Conservation (phyloP, 2,113 vertebrate species). For the Ptyas mucosa region DNA sequence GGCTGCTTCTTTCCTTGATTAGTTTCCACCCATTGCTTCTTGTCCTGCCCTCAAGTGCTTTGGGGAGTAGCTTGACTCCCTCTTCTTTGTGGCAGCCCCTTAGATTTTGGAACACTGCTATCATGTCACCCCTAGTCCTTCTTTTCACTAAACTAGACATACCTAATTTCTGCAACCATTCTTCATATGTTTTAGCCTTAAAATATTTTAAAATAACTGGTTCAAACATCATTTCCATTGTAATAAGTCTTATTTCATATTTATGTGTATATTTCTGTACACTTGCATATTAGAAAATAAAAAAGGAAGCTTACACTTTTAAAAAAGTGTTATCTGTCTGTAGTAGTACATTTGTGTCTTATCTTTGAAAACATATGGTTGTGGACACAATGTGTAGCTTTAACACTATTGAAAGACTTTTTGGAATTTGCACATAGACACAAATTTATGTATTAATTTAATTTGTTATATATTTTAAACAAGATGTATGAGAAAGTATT, state of each 20-base stretch:
- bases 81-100: background rate
- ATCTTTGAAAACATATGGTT: background rate
- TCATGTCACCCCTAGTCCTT: background rate
- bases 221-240: background rate
- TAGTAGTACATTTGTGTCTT: background rate
- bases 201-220: background rate
- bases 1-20: background rate
- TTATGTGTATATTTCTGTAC: background rate
- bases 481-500: background rate
- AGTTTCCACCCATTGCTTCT: background rate
- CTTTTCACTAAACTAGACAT: background rate
- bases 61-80: background rate
- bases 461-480: background rate
- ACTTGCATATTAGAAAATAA: background rate
- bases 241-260: background rate
- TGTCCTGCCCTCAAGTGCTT: background rate
- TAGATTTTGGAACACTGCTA: background rate
- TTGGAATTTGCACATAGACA: rapidly evolving
- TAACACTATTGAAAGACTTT: background rate
- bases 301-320: background rate
- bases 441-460: background rate
- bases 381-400: background rate
- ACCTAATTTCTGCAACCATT: background rate
- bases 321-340: background rate
- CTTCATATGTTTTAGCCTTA: background rate